Evolutionary conservation across 30 jellyfish, hydroid and myxozoan genomes (phyloP), one percentile per base, ranked within the genome.

Genomic region (Pelagia noctiluca): DNA sequence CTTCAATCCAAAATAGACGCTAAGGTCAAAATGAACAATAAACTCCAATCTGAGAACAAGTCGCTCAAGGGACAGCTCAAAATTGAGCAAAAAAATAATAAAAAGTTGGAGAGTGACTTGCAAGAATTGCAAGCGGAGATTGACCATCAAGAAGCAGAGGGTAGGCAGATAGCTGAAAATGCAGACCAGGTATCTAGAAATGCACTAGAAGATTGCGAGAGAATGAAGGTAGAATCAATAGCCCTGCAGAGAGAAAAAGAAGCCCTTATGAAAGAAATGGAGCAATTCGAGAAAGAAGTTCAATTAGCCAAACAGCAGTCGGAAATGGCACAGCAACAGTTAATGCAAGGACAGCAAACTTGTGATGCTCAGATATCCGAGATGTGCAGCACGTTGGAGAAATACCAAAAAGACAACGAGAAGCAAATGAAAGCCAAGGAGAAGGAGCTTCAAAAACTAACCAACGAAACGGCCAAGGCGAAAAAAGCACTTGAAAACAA

Each of bases 351-450:
- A 30, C 92, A 88, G 38, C 84, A 80, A 33, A 50, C 42, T 1
- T 77, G 37, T 42, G 96, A 87, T 21, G 61, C 78, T 21, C 92
- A 87, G 42, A 78, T 78, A 25, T 23, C 85, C n/a, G 99, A 94
- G 61, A 78, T 94, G 84, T 94, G 99, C 61, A 78, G 31, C 22
- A 83, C 97, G 11, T 83, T 94, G 13, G 99, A 94, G 73, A 92
- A 79, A 50, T 94, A 94, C 80, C 83, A 94, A 83, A 71, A 69
- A 26, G 99, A 94, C 35, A 94, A 88, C 60, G 99, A 94, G 38
- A 94, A 94, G 65, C 66, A 88, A 21, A 95, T 88, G 65, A 86
- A 64, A 46, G 92, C 70, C 34, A 80, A 94, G 34, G 96, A 78
- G 25, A 94, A 94, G 28, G 99, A 94, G 74, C 66, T 89, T 22